phyloP scores from a whole-genome alignment of 2,888 invertebrate genomes.

The Platerodrilus igneus region DNA sequence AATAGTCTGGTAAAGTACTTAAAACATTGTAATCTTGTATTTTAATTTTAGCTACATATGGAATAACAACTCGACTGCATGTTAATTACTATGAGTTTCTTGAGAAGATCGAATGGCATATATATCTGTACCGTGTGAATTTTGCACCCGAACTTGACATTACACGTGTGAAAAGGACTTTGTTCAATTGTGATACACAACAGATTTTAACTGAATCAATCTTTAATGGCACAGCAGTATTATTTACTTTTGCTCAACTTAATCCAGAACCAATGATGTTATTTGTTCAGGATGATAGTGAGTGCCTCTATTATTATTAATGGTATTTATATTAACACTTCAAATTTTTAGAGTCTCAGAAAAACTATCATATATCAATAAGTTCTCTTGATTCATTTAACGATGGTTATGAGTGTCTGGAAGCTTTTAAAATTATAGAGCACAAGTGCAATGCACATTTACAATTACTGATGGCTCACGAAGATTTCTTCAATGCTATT shows the following conservation, averaged over 20 bases:
- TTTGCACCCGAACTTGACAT: constrained; percentile 68
- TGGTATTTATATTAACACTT: constrained; percentile 1
- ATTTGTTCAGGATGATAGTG: constrained; percentile 47
- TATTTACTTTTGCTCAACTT: constrained; percentile 60
- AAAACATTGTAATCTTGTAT: constrained; percentile 16
- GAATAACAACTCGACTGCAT: constrained; percentile 49
- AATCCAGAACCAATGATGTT: constrained; percentile 58
- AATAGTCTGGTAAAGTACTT: no score
- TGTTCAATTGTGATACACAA: constrained; percentile 49
- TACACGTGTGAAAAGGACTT: constrained; percentile 56
- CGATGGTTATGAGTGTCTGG: constrained; percentile 66
- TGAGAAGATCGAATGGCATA: constrained; percentile 63
- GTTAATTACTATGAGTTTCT: constrained; percentile 69
- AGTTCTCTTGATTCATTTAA: constrained; percentile 58
- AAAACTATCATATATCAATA: constrained; percentile 54
- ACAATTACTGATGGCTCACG: constrained; percentile 62
- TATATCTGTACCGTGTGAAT: constrained; percentile 73
- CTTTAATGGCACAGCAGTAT: constrained; percentile 70
- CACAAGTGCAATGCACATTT: constrained; percentile 62
- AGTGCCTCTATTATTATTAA: constrained; percentile 14
- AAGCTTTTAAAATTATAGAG: constrained; percentile 74
- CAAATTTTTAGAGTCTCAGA: constrained; percentile 44
- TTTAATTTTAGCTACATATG: constrained; percentile 50
- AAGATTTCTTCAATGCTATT: constrained; percentile 68
- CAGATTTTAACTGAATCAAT: constrained; percentile 53